phyloP scores from a whole-genome alignment of 1,140 invertebrate species.

The Oreohelix idahoensis region DNA sequence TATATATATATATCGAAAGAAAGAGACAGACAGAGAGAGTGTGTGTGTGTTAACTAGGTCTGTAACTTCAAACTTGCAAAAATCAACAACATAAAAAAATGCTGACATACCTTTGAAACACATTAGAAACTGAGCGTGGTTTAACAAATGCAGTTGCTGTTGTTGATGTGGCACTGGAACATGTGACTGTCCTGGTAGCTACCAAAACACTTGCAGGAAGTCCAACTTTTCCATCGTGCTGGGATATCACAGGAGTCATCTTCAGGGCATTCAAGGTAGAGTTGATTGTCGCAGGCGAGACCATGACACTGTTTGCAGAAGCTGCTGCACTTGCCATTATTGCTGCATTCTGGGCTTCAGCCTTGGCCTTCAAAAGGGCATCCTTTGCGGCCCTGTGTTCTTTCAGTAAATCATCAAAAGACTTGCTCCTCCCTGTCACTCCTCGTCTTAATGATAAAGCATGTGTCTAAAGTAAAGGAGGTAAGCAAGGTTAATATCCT shows the following conservation, averaged over 20 bases:
- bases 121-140: neutral
- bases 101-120: conserved; percentile 30
- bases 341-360: conserved; percentile 52
- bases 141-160: conserved; percentile 25
- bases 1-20: too few relatives aligned
- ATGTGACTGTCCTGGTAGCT: neutral
- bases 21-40: too few relatives aligned
- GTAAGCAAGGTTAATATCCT: conserved; percentile 34
- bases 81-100: neutral
- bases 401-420: conserved; percentile 85
- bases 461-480: conserved; percentile 77
- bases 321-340: conserved; percentile 35
- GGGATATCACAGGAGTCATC: neutral
- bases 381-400: conserved; percentile 80
- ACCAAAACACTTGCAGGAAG: neutral
- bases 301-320: conserved; percentile 27
- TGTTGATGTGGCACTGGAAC: neutral
- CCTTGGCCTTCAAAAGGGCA: conserved; percentile 64
- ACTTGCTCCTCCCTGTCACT: conserved; percentile 82
- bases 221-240: neutral
- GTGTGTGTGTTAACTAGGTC: too few relatives aligned
- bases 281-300: neutral
- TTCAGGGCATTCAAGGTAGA: conserved; percentile 11
- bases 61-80: too few relatives aligned
- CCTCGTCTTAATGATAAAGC: conserved; percentile 82